These are phyloP conservation scores for Aromia moschata DNA, from an alignment of 2,888 invertebrate genomes.

Conservation along the genomic window DNA sequence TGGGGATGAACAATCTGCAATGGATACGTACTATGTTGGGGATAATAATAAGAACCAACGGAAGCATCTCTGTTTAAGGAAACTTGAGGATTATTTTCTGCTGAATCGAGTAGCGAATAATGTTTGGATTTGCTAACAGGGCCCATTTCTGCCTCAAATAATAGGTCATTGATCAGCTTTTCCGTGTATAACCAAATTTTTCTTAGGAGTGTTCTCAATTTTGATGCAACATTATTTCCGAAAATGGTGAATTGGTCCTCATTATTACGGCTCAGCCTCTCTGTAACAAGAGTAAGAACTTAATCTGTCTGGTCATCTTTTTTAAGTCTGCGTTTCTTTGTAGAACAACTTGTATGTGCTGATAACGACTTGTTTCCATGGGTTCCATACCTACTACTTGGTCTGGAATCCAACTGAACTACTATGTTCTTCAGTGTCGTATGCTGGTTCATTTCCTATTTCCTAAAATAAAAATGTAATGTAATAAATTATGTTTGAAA, in stretches of 20 bases:
- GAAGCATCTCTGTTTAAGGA: neutral
- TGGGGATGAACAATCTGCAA: no score
- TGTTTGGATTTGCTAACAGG: no score
- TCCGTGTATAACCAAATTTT: slow-evolving; percentile 9
- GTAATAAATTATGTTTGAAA: neutral
- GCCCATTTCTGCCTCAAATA: slow-evolving; percentile 12
- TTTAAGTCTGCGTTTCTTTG: neutral
- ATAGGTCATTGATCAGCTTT: slow-evolving; percentile 18
- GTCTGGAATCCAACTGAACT: neutral
- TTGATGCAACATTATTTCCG: slow-evolving; percentile 5
- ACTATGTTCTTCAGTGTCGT: neutral
- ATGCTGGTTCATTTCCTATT: neutral
- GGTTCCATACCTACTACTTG: neutral
- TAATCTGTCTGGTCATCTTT: neutral
- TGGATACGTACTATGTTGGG: no score
- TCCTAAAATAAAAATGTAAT: no score
- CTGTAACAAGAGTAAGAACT: neutral
- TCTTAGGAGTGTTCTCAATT: slow-evolving; percentile 5
- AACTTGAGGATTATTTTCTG: neutral
- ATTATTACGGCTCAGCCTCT: neutral
- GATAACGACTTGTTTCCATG: neutral
- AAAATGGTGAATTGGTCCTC: slow-evolving; percentile 4
- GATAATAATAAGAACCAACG: no score
- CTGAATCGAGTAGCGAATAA: neutral
- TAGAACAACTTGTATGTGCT: neutral